Conservation (phyloP, 2,113 vertebrate genomes). For the Benitochromis conjunctus region DNA sequence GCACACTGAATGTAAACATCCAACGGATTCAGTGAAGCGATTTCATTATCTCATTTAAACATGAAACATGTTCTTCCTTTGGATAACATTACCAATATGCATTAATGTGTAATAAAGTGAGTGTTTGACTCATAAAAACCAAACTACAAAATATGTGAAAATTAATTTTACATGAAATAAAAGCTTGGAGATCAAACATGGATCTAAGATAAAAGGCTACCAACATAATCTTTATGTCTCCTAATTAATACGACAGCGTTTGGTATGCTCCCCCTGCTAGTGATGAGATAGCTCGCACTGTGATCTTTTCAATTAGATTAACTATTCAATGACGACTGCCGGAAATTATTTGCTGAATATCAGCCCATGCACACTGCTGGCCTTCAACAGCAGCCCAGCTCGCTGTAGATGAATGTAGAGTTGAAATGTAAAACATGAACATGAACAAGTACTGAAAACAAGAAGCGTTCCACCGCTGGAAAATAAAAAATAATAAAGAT, state of each 20-base stretch:
- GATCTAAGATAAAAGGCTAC: background rate
- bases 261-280: background rate
- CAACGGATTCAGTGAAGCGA: background rate
- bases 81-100: background rate
- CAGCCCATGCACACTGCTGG: background rate
- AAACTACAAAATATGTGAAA: background rate
- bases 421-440: background rate
- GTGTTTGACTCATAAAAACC: background rate
- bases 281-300: background rate
- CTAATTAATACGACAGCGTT: background rate
- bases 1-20: background rate
- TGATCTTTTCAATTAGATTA: background rate
- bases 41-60: background rate
- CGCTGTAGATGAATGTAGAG: background rate
- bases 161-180: background rate
- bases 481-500: background rate
- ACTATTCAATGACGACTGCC: background rate
- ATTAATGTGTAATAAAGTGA: background rate
- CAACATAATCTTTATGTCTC: background rate
- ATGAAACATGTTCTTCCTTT: background rate
- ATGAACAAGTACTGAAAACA: background rate
- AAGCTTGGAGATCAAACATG: background rate
- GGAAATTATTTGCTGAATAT: background rate
- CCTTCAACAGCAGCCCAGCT: background rate
- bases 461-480: background rate